Conservation (phyloP, 1,140 invertebrate species). For the Bradynema listronoti region DNA sequence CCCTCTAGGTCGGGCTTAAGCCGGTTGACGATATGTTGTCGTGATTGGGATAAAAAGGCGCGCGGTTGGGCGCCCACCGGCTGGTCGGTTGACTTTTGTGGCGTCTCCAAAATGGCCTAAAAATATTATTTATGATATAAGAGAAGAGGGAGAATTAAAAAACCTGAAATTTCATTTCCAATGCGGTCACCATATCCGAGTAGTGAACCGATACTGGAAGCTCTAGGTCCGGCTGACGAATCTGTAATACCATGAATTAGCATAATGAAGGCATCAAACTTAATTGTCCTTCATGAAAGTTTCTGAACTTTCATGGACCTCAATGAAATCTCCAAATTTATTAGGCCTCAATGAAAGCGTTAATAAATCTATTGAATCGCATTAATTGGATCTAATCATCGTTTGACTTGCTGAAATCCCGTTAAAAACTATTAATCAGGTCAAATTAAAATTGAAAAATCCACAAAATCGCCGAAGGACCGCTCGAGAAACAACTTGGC, state of each 20-base stretch:
- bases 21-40: slow-evolving; percentile 47
- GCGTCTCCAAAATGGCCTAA: slow-evolving; percentile 52
- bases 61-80: slow-evolving; percentile 47
- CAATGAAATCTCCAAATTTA: too few relatives aligned
- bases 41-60: slow-evolving; percentile 26
- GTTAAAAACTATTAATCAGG: not conserved
- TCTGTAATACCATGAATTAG: too few relatives aligned
- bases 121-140: too few relatives aligned
- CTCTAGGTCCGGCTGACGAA: slow-evolving; percentile 44
- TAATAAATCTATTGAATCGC: too few relatives aligned
- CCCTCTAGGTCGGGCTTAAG: slow-evolving; percentile 50
- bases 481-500: slow-evolving; percentile 56
- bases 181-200: slow-evolving; percentile 50
- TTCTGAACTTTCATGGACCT: too few relatives aligned
- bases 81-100: slow-evolving; percentile 54
- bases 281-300: too few relatives aligned
- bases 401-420: too few relatives aligned
- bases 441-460: not conserved
- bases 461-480: slow-evolving; percentile 54
- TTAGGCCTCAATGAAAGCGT: too few relatives aligned
- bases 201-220: slow-evolving; percentile 42
- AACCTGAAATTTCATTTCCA: slow-evolving; percentile 58
- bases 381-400: too few relatives aligned
- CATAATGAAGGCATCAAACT: too few relatives aligned
- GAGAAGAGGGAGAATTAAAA: not conserved